Percentiles rank a stretch among this genome's conserved stretches.
These are phyloP conservation scores for Vireo altiloquus DNA, from an alignment of 2,113 vertebrate genomes.

Conservation along the genomic window DNA sequence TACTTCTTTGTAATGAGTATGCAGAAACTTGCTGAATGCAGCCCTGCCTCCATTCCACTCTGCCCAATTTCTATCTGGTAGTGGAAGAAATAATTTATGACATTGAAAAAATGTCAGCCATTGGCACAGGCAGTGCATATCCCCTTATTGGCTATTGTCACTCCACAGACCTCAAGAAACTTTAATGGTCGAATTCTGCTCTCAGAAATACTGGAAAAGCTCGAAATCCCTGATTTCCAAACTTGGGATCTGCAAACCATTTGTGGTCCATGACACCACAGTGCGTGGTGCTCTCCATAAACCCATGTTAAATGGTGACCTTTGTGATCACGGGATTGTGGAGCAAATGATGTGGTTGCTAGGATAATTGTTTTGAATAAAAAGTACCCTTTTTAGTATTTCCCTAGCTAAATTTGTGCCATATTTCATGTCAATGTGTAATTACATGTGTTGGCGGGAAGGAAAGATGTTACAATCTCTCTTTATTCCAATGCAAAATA, in stretches of 20 bases:
- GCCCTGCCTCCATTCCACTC: background rate
- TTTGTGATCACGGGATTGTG: background rate
- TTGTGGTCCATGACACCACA: background rate
- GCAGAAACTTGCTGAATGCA: background rate
- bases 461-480: constrained; percentile 13
- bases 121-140: background rate
- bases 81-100: background rate
- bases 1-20: background rate
- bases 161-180: background rate
- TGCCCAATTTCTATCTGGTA: background rate
- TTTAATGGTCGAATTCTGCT: background rate
- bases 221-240: background rate
- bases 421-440: constrained; percentile 20
- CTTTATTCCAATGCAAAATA: background rate
- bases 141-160: background rate
- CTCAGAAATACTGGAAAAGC: background rate
- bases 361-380: background rate
- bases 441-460: background rate
- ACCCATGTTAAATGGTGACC: background rate
- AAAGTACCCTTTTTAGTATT: background rate
- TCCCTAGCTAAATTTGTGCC: background rate
- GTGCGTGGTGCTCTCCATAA: accelerated
- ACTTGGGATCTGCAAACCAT: background rate
- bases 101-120: background rate
- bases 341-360: background rate